phyloP scores from a whole-genome alignment of 2,113 vertebrate species.

The Danio rerio region DNA sequence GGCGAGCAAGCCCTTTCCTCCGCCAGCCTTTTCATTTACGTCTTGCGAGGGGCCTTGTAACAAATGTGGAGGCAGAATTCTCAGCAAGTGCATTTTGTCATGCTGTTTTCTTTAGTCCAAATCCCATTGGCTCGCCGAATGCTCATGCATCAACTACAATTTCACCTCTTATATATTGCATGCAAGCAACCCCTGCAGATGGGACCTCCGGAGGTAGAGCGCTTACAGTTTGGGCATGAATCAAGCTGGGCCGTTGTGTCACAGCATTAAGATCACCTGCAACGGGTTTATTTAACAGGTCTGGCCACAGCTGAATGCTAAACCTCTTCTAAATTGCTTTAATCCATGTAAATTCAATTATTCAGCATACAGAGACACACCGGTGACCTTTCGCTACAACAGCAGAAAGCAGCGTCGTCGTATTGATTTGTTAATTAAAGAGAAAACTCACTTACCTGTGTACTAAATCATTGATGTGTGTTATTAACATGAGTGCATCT shows the following conservation, averaged over 20 bases:
- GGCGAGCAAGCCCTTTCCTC: conserved; percentile 5
- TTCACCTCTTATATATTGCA: conserved; percentile 31
- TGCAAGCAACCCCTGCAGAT: conserved; percentile 29
- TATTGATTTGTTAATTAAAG: conserved; percentile 47
- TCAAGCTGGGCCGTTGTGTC: conserved; percentile 17
- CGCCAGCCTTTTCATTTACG: conserved; percentile 18
- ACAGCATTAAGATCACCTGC: conserved; percentile 29
- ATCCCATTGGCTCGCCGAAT: conserved; percentile 28
- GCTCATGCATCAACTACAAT: conserved; percentile 53
- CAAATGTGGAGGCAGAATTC: conserved; percentile 40
- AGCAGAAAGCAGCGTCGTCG: conserved; percentile 22
- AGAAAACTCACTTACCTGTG: conserved; percentile 40
- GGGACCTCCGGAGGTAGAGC: conserved; percentile 17
- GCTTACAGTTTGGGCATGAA: conserved; percentile 24
- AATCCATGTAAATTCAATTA: conserved; percentile 45
- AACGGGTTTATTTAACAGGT: conserved; percentile 45
- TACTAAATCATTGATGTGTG: conserved; percentile 24
- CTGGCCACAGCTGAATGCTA: conserved; percentile 29
- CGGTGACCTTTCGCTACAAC: conserved; percentile 32
- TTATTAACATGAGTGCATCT: conserved; percentile 17
- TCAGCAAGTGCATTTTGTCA: conserved; percentile 47
- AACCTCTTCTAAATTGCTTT: conserved; percentile 13
- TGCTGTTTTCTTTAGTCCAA: conserved; percentile 27
- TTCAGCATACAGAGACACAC: conserved; percentile 11
- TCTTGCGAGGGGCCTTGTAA: conserved; percentile 30